Percentiles rank a stretch among this genome's conserved stretches.
Conservation (phyloP, 2,797 vertebrate species). For the Lepus oiostolus region DNA sequence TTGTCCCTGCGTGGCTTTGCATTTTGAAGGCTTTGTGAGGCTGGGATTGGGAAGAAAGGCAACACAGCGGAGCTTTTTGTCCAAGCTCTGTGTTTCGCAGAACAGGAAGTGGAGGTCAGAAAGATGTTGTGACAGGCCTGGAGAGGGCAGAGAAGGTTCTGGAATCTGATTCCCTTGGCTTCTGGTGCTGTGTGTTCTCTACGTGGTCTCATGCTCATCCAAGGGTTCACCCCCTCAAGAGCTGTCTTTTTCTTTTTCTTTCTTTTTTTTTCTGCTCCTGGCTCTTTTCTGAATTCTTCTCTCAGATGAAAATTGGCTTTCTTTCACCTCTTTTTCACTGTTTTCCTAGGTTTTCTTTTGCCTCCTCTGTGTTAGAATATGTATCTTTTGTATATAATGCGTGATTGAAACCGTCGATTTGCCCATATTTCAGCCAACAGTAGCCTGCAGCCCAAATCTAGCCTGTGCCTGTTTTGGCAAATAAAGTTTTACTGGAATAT, state of each 20-base stretch:
- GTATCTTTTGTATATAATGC: not conserved
- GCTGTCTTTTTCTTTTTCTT: not conserved
- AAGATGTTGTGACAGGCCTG: not conserved
- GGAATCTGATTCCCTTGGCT: not conserved
- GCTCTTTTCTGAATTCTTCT: conserved; percentile 15
- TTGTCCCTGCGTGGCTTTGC: conserved; percentile 3
- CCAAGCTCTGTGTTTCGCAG: not conserved
- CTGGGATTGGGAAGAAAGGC: not conserved
- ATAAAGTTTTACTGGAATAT: conserved; percentile 63
- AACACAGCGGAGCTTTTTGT: not conserved
- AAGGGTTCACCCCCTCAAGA: not conserved
- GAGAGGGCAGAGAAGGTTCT: not conserved
- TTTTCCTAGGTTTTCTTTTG: conserved; percentile 35
- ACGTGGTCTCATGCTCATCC: not conserved
- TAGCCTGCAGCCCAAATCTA: not conserved
- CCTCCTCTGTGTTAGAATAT: conserved; percentile 30
- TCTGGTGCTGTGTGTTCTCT: not conserved
- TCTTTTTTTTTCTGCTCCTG: not conserved
- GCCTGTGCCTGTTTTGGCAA: not conserved
- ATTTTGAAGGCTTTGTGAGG: conserved; percentile 36
- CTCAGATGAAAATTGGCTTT: not conserved
- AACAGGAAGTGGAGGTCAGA: not conserved
- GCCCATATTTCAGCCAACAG: conserved; percentile 53
- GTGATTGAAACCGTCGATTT: conserved; percentile 36
- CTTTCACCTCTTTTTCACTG: conserved; percentile 17